Evolutionary conservation across 1,140 invertebrate species (phyloP).

Genomic region (Ostrea denselamellosa): DNA sequence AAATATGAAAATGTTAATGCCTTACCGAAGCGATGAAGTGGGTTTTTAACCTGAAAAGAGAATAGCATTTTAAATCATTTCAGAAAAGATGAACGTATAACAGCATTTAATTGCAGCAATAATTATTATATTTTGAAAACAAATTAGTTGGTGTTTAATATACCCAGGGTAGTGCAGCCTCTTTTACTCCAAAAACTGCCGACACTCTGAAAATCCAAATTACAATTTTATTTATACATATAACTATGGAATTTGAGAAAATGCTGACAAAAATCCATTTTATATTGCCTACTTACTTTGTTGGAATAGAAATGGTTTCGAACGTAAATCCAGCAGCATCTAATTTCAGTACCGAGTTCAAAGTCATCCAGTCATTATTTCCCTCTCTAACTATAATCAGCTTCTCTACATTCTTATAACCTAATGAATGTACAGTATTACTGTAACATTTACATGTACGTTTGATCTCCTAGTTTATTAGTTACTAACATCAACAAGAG

Average conservation of each 20-base stretch:
- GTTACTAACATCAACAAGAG: too few species aligned
- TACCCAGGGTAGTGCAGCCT: not conserved
- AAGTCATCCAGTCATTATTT: not conserved
- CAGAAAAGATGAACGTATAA: not conserved
- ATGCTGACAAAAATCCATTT: not conserved
- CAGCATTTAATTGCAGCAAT: not conserved
- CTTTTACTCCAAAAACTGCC: not conserved
- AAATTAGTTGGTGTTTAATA: not conserved
- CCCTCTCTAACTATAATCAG: not conserved
- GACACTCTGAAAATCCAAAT: not conserved
- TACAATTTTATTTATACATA: not conserved
- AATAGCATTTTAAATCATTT: not conserved
- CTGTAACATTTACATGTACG: not conserved
- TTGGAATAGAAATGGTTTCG: not conserved
- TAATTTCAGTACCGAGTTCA: not conserved
- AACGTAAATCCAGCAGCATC: slow-evolving; percentile 20
- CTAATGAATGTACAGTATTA: not conserved
- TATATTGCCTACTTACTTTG: not conserved
- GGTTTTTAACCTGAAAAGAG: slow-evolving; percentile 3
- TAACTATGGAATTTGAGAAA: not conserved
- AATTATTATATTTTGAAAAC: too few species aligned
- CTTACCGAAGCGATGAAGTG: not conserved
- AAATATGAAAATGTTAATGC: not conserved
- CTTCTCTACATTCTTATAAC: not conserved
- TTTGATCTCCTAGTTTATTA: not conserved